A percentile compares a stretch with the other conserved stretches of the same genome.
phyloP scores from a whole-genome alignment of 1,140 invertebrate genomes.

The Chymomyza costata region DNA sequence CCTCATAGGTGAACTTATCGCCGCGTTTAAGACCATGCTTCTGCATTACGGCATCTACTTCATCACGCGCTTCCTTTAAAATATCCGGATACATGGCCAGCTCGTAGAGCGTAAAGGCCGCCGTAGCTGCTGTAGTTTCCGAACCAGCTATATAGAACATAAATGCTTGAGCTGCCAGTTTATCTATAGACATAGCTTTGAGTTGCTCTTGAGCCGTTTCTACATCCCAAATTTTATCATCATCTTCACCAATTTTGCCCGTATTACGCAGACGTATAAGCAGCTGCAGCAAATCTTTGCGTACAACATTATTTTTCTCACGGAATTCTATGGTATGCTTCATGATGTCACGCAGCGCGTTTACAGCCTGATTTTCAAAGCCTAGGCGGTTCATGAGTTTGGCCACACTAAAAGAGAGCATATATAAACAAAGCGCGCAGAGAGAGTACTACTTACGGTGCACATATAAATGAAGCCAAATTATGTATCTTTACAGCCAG shows the following conservation, averaged over 20 bases:
- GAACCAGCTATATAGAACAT: constrained; percentile 83
- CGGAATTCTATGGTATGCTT: constrained; percentile 76
- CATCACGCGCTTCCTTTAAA: constrained; percentile 68
- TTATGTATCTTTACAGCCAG: neutral
- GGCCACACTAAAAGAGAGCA: neutral
- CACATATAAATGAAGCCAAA: constrained; percentile 20
- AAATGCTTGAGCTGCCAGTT: constrained; percentile 79
- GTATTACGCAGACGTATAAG: constrained; percentile 77
- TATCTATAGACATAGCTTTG: constrained; percentile 76
- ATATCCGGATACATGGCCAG: constrained; percentile 76
- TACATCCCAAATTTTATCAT: constrained; percentile 56
- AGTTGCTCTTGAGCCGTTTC: constrained; percentile 41
- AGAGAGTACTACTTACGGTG: constrained; percentile 22
- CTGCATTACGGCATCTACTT: constrained; percentile 75
- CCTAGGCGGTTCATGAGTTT: constrained; percentile 8
- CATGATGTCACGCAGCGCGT: constrained; percentile 57
- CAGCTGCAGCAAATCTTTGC: constrained; percentile 78
- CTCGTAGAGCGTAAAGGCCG: constrained; percentile 79
- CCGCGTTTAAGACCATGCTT: constrained; percentile 59
- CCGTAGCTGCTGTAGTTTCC: constrained; percentile 81
- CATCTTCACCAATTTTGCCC: constrained; percentile 64
- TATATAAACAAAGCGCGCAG: neutral
- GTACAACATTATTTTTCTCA: constrained; percentile 69
- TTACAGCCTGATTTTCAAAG: neutral
- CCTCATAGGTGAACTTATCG: constrained; percentile 77